These are phyloP conservation scores for Drosophila nigrodunni DNA, from an alignment of 1,140 invertebrate species.

Conservation along the genomic window DNA sequence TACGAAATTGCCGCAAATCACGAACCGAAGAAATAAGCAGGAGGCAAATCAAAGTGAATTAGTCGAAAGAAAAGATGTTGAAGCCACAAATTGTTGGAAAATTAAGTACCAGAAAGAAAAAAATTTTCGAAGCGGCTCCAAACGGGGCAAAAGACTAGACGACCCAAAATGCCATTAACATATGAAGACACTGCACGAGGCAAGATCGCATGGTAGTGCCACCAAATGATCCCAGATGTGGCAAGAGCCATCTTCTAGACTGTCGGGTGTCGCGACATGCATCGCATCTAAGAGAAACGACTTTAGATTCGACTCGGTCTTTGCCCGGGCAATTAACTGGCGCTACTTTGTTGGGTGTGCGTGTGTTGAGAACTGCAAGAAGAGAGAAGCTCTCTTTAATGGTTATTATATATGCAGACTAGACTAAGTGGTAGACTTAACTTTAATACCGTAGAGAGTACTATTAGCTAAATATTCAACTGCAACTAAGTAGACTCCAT, in stretches of 20 bases:
- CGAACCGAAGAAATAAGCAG: constrained; percentile 28
- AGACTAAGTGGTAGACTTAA: constrained; percentile 5
- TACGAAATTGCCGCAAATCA: constrained; percentile 80
- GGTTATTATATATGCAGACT: constrained; percentile 8
- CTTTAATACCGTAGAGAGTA: background rate
- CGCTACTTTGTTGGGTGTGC: constrained; percentile 57
- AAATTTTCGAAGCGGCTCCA: constrained; percentile 13
- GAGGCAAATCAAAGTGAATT: constrained; percentile 71
- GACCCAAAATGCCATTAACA: constrained; percentile 64
- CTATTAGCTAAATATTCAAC: background rate
- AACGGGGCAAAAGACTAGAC: constrained; percentile 4
- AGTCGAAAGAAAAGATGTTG: constrained; percentile 50
- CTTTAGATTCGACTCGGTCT: constrained; percentile 47
- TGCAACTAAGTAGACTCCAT: background rate
- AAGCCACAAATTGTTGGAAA: constrained; percentile 59
- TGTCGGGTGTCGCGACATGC: constrained; percentile 53
- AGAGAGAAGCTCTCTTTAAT: constrained; percentile 18
- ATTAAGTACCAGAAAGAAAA: constrained; percentile 64
- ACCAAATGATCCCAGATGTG: constrained; percentile 59
- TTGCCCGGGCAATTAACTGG: constrained; percentile 69
- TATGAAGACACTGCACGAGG: constrained; percentile 35
- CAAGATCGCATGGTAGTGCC: constrained; percentile 23
- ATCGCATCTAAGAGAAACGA: constrained; percentile 40
- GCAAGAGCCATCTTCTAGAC: constrained; percentile 12
- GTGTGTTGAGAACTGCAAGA: background rate